Evolutionary conservation across 2,113 vertebrate species (phyloP).

Genomic region (Spizaetus ornatus): DNA sequence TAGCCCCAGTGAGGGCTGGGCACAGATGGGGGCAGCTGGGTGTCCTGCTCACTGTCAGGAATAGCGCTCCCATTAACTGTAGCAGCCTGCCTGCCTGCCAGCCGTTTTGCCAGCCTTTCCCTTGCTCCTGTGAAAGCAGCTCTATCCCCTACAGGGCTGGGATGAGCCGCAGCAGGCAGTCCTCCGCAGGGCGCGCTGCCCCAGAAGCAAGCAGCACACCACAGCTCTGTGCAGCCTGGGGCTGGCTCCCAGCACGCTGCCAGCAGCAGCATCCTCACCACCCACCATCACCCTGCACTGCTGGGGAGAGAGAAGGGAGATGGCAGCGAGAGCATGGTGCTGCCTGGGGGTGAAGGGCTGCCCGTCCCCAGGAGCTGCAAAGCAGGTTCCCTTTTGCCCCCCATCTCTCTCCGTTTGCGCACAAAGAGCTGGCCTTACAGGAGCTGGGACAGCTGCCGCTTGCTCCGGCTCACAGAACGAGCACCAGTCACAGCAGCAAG

Average conservation of each 20-base stretch:
- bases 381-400: background rate
- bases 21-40: background rate
- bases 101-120: background rate
- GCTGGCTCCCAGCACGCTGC: background rate
- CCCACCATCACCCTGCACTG: rapidly evolving
- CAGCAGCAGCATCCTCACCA: background rate
- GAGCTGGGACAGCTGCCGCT: background rate
- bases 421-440: background rate
- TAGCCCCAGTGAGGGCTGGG: background rate
- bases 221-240: rapidly evolving
- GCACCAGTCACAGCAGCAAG: background rate
- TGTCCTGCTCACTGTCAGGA: rapidly evolving
- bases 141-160: background rate
- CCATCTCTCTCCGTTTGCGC: background rate
- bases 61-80: rapidly evolving
- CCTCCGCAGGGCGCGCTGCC: background rate
- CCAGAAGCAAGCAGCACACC: rapidly evolving
- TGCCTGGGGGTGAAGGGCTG: background rate
- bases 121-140: background rate
- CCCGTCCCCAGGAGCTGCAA: rapidly evolving
- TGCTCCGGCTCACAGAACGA: background rate
- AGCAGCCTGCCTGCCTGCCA: background rate
- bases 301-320: background rate
- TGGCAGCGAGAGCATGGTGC: rapidly evolving
- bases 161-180: rapidly evolving